phyloP scores from a whole-genome alignment of 2,113 vertebrate genomes.

The Megaleporinus macrocephalus region DNA sequence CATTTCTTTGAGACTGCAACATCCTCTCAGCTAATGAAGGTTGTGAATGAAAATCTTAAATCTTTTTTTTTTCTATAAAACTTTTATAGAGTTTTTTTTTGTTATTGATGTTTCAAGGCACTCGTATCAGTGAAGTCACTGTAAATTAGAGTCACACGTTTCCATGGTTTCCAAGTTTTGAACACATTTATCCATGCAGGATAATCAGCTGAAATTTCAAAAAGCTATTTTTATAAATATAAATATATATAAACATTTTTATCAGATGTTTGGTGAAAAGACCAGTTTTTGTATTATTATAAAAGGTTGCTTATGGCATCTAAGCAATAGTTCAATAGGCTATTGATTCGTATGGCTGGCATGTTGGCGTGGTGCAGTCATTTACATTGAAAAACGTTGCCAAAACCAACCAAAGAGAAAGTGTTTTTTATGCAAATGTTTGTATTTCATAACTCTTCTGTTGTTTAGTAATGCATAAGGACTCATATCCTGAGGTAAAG shows the following conservation, averaged over 20 bases:
- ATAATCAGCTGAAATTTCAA: constrained; percentile 69
- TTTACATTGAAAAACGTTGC: not conserved
- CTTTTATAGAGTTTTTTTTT: constrained; percentile 24
- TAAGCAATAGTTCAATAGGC: constrained; percentile 68
- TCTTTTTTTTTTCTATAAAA: constrained; percentile 46
- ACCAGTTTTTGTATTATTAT: constrained; percentile 62
- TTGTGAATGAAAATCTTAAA: constrained; percentile 18
- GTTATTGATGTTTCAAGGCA: constrained; percentile 54
- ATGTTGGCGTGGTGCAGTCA: not conserved
- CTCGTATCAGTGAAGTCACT: constrained; percentile 51
- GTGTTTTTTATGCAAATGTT: constrained; percentile 15
- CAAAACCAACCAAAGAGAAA: constrained; percentile 49
- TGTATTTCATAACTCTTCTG: constrained; percentile 15
- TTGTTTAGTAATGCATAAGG: not conserved
- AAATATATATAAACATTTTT: constrained; percentile 48
- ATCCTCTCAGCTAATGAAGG: constrained; percentile 19
- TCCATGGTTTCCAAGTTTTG: constrained; percentile 70
- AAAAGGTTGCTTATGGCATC: constrained; percentile 56
- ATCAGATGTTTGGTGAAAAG: constrained; percentile 47
- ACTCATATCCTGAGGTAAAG: not conserved
- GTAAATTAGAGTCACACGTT: constrained; percentile 54
- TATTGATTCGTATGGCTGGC: constrained; percentile 31
- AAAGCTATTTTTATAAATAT: constrained; percentile 72
- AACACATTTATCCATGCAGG: constrained; percentile 66
- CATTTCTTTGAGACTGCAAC: constrained; percentile 45